phyloP scores from a whole-genome alignment of 2,113 vertebrate genomes.

The Urocynchramus pylzowi region DNA sequence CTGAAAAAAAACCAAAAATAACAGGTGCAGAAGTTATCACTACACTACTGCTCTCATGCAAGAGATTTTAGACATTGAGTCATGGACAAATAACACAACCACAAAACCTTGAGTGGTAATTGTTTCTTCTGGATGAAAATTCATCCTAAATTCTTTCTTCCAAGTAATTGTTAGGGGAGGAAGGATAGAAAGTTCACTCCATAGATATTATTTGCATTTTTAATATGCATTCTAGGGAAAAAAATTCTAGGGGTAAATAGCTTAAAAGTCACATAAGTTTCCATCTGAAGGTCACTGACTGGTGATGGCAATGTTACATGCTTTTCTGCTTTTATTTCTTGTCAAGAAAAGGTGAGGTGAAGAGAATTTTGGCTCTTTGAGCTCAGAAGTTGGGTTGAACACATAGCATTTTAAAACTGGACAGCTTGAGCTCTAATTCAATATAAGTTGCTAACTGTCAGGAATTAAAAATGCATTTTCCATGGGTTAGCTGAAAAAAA shows the following conservation, averaged over 20 bases:
- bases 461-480: neutral
- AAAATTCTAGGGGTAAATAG: neutral
- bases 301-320: neutral
- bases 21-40: neutral
- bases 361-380: neutral
- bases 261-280: neutral
- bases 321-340: neutral
- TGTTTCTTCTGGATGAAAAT: neutral
- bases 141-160: neutral
- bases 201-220: neutral
- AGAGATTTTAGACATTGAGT: neutral
- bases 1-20: neutral
- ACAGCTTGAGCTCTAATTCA: neutral
- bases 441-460: neutral
- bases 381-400: neutral
- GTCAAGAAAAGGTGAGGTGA: neutral
- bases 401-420: neutral
- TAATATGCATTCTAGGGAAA: neutral
- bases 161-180: neutral
- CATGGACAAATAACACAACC: neutral
- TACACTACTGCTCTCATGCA: neutral
- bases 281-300: neutral
- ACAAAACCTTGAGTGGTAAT: neutral
- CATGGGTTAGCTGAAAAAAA: neutral
- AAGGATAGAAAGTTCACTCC: neutral